Evolutionary conservation across 1,140 invertebrate genomes (phyloP).

Genomic region (Drosophila lini): DNA sequence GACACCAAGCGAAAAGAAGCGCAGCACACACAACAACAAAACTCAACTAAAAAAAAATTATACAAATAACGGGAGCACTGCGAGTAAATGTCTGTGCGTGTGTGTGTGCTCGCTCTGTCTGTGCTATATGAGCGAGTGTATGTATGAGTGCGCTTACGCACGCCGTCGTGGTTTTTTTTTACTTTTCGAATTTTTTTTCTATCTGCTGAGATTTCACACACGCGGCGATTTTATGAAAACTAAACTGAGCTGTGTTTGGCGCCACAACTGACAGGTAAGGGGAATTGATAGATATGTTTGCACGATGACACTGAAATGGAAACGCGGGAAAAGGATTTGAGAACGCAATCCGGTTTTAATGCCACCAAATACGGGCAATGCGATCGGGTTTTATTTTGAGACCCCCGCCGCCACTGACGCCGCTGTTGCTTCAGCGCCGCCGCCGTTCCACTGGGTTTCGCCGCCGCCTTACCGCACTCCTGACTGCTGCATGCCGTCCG

Average conservation of each 20-base stretch:
- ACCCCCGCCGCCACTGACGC: slow-evolving; percentile 9
- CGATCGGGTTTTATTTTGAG: slow-evolving; percentile 15
- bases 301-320: slow-evolving; percentile 14
- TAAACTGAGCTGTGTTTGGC: slow-evolving; percentile 11
- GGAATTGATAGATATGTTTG: neutral
- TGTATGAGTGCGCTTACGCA: slow-evolving; percentile 36
- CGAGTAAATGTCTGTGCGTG: slow-evolving; percentile 13
- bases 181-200: neutral
- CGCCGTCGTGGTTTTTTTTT: slow-evolving; percentile 20
- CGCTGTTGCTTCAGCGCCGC: slow-evolving; percentile 17
- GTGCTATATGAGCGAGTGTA: slow-evolving; percentile 3
- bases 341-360: slow-evolving; percentile 13
- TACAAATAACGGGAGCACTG: slow-evolving; percentile 38
- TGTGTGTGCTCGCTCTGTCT: slow-evolving; percentile 17
- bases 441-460: neutral
- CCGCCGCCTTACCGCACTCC: slow-evolving; percentile 19
- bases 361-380: slow-evolving; percentile 40
- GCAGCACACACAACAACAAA: slow-evolving; percentile 43
- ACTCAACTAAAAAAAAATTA: slow-evolving; percentile 37
- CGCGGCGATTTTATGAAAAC: slow-evolving; percentile 8
- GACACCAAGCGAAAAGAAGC: slow-evolving; percentile 44
- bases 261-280: slow-evolving; percentile 2
- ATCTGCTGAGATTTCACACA: slow-evolving; percentile 20
- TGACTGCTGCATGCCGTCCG: slow-evolving; percentile 18
- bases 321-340: slow-evolving; percentile 37